phyloP scores from a whole-genome alignment of 2,113 vertebrate genomes.

The Neodontobutis hainanensis region DNA sequence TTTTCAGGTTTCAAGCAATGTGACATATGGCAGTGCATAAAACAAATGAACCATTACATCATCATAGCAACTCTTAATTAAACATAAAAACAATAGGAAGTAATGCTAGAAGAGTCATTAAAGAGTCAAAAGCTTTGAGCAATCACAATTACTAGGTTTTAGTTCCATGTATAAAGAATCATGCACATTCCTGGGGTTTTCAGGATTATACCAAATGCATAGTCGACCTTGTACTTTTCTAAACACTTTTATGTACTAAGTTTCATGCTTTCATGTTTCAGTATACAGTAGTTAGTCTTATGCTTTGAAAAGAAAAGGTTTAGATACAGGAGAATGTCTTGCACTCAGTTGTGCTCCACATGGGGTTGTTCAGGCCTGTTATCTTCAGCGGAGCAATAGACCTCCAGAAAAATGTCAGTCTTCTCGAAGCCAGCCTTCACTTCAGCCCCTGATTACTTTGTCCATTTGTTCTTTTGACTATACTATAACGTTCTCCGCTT shows the following conservation, averaged over 20 bases:
- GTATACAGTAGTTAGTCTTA: neutral
- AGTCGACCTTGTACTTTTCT: neutral
- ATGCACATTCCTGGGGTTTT: slow-evolving; percentile 1
- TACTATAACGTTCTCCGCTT: no score
- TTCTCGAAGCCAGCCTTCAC: no score
- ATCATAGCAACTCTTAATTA: neutral
- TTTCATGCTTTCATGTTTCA: neutral
- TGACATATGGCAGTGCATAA: neutral
- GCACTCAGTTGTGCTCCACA: neutral
- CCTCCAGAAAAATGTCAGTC: no score
- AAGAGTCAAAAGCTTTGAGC: neutral
- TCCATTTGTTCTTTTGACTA: no score
- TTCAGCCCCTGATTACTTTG: no score
- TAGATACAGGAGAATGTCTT: neutral
- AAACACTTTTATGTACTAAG: neutral
- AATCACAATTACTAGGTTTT: slow-evolving; percentile 1
- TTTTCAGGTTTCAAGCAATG: no score
- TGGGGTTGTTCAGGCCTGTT: neutral
- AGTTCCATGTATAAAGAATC: neutral
- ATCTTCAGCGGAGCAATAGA: no score
- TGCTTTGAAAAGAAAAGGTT: neutral
- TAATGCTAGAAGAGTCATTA: neutral
- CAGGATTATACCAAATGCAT: neutral
- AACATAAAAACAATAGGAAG: slow-evolving; percentile 6
- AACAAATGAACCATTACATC: neutral